Conservation (phyloP, 2,888 invertebrate genomes). For the Cheilosia scutellata region DNA sequence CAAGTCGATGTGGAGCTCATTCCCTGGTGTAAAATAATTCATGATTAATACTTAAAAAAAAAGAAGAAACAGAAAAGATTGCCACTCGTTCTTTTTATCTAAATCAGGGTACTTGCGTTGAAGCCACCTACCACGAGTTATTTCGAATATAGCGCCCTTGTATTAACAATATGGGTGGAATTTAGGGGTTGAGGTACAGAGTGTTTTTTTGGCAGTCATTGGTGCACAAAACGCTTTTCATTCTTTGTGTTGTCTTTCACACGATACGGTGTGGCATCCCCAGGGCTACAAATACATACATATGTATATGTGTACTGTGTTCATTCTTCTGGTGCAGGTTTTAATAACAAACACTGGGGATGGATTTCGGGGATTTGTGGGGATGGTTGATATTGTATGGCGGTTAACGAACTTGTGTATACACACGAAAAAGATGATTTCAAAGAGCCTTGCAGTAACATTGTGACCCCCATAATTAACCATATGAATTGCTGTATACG, state of each 20-base stretch:
- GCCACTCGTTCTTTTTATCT: slow-evolving; percentile 57
- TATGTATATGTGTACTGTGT: slow-evolving; percentile 9
- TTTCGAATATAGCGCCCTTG: background rate
- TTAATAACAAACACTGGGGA: slow-evolving; percentile 39
- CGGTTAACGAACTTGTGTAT: no score
- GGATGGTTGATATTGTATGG: background rate
- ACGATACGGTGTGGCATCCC: slow-evolving; percentile 32
- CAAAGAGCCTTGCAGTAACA: no score
- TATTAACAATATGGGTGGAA: background rate
- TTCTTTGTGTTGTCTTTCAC: slow-evolving; percentile 55
- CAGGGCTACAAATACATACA: slow-evolving; percentile 29
- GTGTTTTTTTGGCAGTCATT: slow-evolving; percentile 7
- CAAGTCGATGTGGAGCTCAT: slow-evolving; percentile 20
- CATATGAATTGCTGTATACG: no score
- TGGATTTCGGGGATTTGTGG: slow-evolving; percentile 14
- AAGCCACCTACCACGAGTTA: background rate
- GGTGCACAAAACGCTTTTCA: slow-evolving; percentile 19
- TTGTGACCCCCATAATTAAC: no score
- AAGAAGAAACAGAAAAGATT: slow-evolving; percentile 51
- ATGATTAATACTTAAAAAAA: slow-evolving; percentile 64
- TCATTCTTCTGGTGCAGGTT: slow-evolving; percentile 29
- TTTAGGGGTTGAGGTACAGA: background rate
- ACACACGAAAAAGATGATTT: no score
- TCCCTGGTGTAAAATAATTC: slow-evolving; percentile 67
- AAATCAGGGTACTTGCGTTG: slow-evolving; percentile 12